These are phyloP conservation scores for Daboia siamensis DNA, from an alignment of 2,113 vertebrate species.

Conservation along the genomic window DNA sequence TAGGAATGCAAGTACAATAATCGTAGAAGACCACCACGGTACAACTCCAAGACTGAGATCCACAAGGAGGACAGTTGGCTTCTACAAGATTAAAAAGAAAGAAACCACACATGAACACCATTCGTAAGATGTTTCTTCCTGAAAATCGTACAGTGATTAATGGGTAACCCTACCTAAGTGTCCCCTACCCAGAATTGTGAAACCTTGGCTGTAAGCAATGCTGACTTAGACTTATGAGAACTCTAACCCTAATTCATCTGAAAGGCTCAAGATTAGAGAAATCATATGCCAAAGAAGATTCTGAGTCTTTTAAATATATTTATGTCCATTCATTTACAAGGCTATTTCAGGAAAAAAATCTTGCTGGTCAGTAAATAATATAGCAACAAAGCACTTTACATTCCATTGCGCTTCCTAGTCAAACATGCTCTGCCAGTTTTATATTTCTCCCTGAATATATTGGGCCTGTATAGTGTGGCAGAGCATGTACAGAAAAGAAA, in stretches of 20 bases:
- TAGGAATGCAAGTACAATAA: constrained; percentile 74
- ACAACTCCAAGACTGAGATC: constrained; percentile 73
- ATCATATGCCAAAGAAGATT: not conserved
- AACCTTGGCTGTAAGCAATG: not conserved
- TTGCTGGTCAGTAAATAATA: not conserved
- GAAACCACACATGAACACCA: not conserved
- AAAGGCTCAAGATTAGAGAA: not conserved
- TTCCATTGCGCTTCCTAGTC: not conserved
- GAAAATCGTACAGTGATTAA: rapidly evolving
- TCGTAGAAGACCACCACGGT: constrained; percentile 53
- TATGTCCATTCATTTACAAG: not conserved
- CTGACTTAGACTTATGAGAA: not conserved
- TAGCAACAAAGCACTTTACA: not conserved
- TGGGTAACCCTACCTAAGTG: not conserved
- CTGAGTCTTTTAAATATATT: not conserved
- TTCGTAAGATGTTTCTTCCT: not conserved
- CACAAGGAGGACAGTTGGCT: constrained; percentile 60
- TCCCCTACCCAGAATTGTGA: not conserved
- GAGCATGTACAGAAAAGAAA: not conserved
- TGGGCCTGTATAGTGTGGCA: not conserved
- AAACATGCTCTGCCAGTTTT: not conserved
- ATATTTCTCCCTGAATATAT: not conserved
- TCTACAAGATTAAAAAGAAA: constrained; percentile 52
- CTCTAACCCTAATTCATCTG: not conserved
- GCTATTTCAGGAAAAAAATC: not conserved